Evolutionary conservation across 2,888 invertebrate genomes (phyloP).

Genomic region (Caradrina clavipalpis): DNA sequence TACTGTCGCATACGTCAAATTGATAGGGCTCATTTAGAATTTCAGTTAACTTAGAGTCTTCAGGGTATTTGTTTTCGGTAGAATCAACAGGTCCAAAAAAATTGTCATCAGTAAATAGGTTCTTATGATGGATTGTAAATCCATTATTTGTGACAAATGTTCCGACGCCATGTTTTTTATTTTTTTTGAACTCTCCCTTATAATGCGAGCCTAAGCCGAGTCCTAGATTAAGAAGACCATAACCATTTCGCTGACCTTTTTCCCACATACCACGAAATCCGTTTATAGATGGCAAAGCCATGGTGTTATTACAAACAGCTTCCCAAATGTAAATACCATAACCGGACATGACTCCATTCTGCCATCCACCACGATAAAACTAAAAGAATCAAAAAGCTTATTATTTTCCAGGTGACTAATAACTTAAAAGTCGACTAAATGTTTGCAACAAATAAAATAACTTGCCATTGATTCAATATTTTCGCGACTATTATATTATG

Average conservation of each 20-base stretch:
- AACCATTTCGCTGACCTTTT: constrained; percentile 89
- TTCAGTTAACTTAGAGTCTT: constrained; percentile 57
- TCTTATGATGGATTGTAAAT: constrained; percentile 83
- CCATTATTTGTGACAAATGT: constrained; percentile 91
- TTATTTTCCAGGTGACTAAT: no score
- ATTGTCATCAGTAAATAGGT: constrained; percentile 89
- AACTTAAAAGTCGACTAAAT: no score
- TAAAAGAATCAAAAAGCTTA: constrained; percentile 69
- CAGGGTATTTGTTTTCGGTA: constrained; percentile 40
- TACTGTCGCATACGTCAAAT: constrained; percentile 80
- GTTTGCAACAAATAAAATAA: no score
- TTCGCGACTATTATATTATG: no score
- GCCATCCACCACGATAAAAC: constrained; percentile 92
- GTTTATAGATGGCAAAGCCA: constrained; percentile 89
- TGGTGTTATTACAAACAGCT: constrained; percentile 85
- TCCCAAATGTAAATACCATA: constrained; percentile 92
- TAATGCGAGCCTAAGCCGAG: constrained; percentile 89
- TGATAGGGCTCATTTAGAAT: constrained; percentile 66
- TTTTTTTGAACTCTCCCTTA: constrained; percentile 89
- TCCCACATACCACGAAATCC: constrained; percentile 90
- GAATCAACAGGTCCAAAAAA: constrained; percentile 76
- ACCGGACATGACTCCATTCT: constrained; percentile 90
- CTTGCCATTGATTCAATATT: no score
- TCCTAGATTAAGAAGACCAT: constrained; percentile 88
- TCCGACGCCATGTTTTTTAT: constrained; percentile 91